Evolutionary conservation across 2,888 invertebrate species (phyloP).

Genomic region (Leucoptera coffeella): DNA sequence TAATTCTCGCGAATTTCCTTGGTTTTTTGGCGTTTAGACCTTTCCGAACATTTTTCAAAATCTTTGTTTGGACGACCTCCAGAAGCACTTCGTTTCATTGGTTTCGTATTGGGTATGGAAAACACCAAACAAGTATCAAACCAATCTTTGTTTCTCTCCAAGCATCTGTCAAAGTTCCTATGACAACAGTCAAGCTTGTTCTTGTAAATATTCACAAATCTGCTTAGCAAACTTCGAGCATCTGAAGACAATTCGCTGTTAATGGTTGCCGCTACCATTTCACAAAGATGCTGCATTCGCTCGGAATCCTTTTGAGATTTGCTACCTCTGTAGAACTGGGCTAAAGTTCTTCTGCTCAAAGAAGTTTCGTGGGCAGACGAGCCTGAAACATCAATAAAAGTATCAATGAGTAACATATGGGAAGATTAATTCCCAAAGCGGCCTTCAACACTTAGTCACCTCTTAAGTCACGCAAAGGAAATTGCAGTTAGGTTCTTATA

Average conservation of each 20-base stretch:
- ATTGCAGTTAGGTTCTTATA: no score
- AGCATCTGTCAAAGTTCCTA: not conserved
- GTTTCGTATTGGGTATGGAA: no score
- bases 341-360: not conserved
- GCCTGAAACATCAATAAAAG: not conserved
- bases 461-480: no score
- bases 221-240: not conserved
- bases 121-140: no score
- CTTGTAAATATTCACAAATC: not conserved
- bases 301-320: not conserved
- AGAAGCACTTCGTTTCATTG: no score
- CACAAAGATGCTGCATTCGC: not conserved
- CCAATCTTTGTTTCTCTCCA: not conserved
- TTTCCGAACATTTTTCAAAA: no score
- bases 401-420: no score
- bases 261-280: not conserved
- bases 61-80: no score
- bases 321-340: not conserved
- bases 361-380: not conserved
- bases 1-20: no score
- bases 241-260: not conserved
- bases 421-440: no score
- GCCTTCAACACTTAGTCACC: no score
- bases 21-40: no score
- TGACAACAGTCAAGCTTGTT: not conserved